Percentiles rank a stretch among this genome's conserved stretches.
Evolutionary conservation across 2,113 vertebrate species (phyloP).

Genomic region (Misgurnus anguillicaudatus): DNA sequence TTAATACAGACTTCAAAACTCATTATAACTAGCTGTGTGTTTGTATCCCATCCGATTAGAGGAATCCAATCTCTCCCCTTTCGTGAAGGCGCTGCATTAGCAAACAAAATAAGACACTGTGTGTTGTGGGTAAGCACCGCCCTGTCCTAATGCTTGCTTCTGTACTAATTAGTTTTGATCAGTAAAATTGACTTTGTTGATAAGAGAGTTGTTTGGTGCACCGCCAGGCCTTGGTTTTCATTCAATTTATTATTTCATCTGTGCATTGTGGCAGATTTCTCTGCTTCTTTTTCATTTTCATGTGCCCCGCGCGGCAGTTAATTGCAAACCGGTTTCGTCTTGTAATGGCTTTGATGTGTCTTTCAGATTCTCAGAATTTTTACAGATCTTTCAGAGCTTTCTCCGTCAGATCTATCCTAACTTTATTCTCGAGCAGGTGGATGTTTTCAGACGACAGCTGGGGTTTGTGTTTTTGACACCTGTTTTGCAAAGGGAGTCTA

Average conservation of each 20-base stretch:
- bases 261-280: conserved; percentile 24
- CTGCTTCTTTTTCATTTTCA: conserved; percentile 21
- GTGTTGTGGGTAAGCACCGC: not conserved
- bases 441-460: not conserved
- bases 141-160: conserved; percentile 21
- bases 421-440: too few relatives aligned
- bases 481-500: not conserved
- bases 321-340: conserved; percentile 28
- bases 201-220: conserved; percentile 45
- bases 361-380: not conserved
- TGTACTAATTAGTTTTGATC: conserved; percentile 46
- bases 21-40: not conserved
- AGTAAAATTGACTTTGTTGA: conserved; percentile 41
- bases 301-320: conserved; percentile 5
- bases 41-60: conserved; percentile 35
- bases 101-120: not conserved
- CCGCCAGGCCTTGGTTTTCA: conserved; percentile 14
- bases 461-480: not conserved
- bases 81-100: conserved; percentile 20
- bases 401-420: not conserved
- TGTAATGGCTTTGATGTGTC: conserved; percentile 46
- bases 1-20: not conserved
- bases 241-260: conserved; percentile 36
- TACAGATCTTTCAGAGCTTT: conserved; percentile 19
- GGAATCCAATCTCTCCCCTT: conserved; percentile 18